phyloP scores from a whole-genome alignment of 2,797 vertebrate genomes.

The Hirundo rustica region DNA sequence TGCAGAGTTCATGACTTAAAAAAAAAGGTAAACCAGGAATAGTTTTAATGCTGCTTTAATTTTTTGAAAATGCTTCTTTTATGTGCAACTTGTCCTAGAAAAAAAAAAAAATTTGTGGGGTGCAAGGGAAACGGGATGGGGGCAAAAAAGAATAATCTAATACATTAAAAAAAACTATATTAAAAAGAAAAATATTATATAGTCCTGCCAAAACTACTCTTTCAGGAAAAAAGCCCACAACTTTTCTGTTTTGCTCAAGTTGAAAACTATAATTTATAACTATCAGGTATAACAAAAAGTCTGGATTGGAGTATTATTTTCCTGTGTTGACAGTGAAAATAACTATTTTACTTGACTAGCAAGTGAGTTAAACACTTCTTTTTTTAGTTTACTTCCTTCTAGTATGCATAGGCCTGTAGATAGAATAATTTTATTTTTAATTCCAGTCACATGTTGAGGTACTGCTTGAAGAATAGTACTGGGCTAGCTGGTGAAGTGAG shows the following conservation, averaged over 20 bases:
- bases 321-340: neutral
- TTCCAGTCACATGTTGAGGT: neutral
- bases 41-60: neutral
- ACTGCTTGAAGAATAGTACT: neutral
- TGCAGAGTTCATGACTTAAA: neutral
- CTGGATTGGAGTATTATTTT: neutral
- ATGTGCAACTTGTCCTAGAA: rapidly evolving
- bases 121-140: neutral
- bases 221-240: rapidly evolving
- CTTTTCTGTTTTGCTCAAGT: neutral
- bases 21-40: neutral
- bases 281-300: neutral
- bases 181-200: neutral
- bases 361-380: neutral
- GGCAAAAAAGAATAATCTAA: neutral
- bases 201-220: neutral
- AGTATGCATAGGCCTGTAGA: neutral
- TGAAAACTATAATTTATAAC: neutral
- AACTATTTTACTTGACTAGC: neutral
- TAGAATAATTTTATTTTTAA: neutral
- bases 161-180: rapidly evolving
- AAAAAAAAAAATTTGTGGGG: rapidly evolving
- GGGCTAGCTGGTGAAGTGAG: neutral
- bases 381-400: neutral
- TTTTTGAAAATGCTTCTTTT: neutral